Evolutionary conservation across 2,888 invertebrate genomes (phyloP), one percentile per base, ranked within the genome.

Genomic region (Eupeodes luniger): DNA sequence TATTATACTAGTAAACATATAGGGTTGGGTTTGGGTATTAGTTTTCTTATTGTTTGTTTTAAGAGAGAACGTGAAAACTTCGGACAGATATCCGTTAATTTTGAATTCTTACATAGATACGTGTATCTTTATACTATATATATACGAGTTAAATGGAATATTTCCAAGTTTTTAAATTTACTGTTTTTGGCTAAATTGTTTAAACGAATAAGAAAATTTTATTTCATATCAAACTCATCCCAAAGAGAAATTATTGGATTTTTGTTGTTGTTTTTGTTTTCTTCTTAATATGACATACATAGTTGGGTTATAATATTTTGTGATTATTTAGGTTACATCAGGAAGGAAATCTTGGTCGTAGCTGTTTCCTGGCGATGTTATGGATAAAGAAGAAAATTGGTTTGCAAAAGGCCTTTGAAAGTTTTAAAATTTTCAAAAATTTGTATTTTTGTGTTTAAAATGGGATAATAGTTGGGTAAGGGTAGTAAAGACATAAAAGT

Each of bases 61-160:
- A 16, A 27, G 40, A 40, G 49, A 51, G n/a, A 19, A 70, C 57
- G 76, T 70, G 11, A 40, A 76, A 77, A 85, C 40, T 81, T 85
- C 47, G 66, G 85, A 72, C 81, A 81, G 77, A 81, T 85, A 85
- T 85, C 66, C 70, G 57, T 76, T 81, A 67, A 85, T 77, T 81
- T 85, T 77, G 61, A 85, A 81, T 81, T 81, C 72, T 81, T 77
- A 40, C 66, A 19, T 12, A 47, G 10, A 12, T 11, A 47, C 27
- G 27, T 27, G 27, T 27, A 27, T 27, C 27, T 27, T 27, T 27
- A 27, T 27, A 66, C 3, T 47, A n/a, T n/a, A n/a, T n/a, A n/a
- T n/a, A 51, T 49, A 27, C 27, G 3, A 27, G 27, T 27, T 51
- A 85, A 85, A 66, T 70, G 70, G 49, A 61, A 78, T 78, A 66